Evolutionary conservation across 2,888 invertebrate species (phyloP), one percentile per base, ranked within the genome.

Genomic region (Rhaphigaster nebulosa): DNA sequence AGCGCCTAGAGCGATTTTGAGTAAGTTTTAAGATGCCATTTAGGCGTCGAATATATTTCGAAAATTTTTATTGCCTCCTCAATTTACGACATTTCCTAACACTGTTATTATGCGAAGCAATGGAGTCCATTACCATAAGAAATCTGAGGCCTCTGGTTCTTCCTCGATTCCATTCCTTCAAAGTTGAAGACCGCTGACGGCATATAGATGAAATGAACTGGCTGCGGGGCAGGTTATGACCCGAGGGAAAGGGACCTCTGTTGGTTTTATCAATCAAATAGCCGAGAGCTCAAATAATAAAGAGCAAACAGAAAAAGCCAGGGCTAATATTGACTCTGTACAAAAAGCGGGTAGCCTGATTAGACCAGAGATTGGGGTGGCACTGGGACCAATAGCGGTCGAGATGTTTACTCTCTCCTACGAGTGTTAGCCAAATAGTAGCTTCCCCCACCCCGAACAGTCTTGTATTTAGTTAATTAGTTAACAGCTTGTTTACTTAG

Each of bases 231-330:
- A 41, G 60, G 41, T 87, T 60, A 41, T n/a, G 65, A 65, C 88
- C 88, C 88, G 45, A n/a, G 88, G 88, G 88, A 84, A 45, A 54
- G 89, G 80, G 89, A 76, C 88, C 90, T 6, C 52, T 90, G 91
- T 91, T 91, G 91, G 91, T 87, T 91, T 91, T 91, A 91, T 91
- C 91, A 91, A 91, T 91, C 90, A 90, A 91, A 91, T 70, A 88
- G 90, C 70, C 70, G 87, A 84, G 76, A 91, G 90, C 91, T 91
- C 91, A 91, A 91, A 91, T 91, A 91, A 91, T 91, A 91, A 91
- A 90, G 90, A 84, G 91, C 91, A 91, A 91, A 91, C 90, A 91
- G 90, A 91, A 91, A 91, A 91, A 91, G 90, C 84, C 88, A 88
- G 89, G 56, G 54, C 90, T 90, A 91, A 91, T 91, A 91, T 91